Percentiles rank a stretch among this genome's conserved stretches.
Evolutionary conservation across 35 echinoderm and acorn worm species (phyloP).

Genomic region (Eucidaris tribuloides): DNA sequence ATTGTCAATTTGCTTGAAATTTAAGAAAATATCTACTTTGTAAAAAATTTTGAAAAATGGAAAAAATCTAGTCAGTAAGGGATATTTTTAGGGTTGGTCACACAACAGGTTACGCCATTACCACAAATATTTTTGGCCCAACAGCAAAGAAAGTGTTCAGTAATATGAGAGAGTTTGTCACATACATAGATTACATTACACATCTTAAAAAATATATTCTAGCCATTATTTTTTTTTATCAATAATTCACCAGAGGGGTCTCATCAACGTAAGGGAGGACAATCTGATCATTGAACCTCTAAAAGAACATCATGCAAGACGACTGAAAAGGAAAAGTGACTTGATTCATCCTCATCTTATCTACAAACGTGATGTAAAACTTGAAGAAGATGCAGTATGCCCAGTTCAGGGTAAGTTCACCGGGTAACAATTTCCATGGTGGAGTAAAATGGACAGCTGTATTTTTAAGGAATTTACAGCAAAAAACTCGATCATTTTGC

Average conservation of each 20-base stretch:
- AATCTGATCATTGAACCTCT: conserved; percentile 5
- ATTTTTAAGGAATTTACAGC: no score
- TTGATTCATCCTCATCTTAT: conserved; percentile 14
- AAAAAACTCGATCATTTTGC: no score
- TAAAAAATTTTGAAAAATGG: background rate
- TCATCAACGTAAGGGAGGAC: background rate
- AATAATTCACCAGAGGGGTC: background rate
- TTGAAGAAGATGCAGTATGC: background rate
- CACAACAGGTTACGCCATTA: background rate
- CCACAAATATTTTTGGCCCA: no score
- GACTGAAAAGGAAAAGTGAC: background rate
- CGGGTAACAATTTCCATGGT: no score
- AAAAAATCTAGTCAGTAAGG: background rate
- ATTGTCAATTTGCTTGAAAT: no score
- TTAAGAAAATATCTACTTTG: no score
- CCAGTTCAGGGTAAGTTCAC: no score
- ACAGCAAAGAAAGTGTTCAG: background rate
- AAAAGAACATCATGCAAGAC: conserved; percentile 4
- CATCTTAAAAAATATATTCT: no score
- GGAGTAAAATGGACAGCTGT: no score
- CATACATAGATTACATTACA: no score
- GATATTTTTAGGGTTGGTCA: background rate
- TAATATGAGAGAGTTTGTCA: background rate
- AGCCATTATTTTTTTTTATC: background rate
- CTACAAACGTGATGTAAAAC: background rate